Conservation (phyloP, 2,797 vertebrate genomes). For the Gymnodraco acuticeps region DNA sequence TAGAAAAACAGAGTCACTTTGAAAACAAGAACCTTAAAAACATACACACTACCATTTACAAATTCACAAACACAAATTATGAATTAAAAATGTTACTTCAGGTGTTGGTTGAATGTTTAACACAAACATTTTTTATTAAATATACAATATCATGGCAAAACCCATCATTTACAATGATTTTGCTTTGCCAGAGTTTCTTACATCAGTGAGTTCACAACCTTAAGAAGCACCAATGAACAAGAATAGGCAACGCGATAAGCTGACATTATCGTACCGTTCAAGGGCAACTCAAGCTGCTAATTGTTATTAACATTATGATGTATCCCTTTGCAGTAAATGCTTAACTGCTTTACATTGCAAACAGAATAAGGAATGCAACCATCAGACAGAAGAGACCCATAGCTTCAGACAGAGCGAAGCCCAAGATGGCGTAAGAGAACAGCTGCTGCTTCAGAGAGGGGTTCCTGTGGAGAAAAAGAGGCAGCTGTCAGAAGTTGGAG, state of each 20-base stretch:
- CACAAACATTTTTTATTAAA: slow-evolving; percentile 72
- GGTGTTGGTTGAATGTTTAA: slow-evolving; percentile 60
- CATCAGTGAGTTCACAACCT: slow-evolving; percentile 51
- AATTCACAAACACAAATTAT: slow-evolving; percentile 30
- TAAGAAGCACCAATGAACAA: slow-evolving; percentile 53
- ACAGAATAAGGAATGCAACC: slow-evolving; percentile 98
- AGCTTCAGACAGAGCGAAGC: slow-evolving; percentile 95
- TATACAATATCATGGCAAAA: slow-evolving; percentile 71
- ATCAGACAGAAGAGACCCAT: slow-evolving; percentile 98
- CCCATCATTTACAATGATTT: slow-evolving; percentile 48
- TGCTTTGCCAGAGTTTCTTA: slow-evolving; percentile 54
- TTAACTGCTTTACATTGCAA: slow-evolving; percentile 90
- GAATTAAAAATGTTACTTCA: slow-evolving; percentile 65
- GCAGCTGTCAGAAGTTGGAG: slow-evolving; percentile 3
- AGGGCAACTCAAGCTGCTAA: slow-evolving; percentile 38
- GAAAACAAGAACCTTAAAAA: not conserved
- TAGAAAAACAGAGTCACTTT: not conserved
- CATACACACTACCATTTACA: not conserved
- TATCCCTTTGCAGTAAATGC: slow-evolving; percentile 32
- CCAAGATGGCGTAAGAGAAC: slow-evolving; percentile 96
- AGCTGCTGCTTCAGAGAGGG: slow-evolving; percentile 96
- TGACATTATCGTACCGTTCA: slow-evolving; percentile 38
- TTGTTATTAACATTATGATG: slow-evolving; percentile 50
- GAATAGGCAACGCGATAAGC: slow-evolving; percentile 31
- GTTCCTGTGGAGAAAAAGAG: slow-evolving; percentile 85